These are phyloP conservation scores for Meandrusa payeni DNA, from an alignment of 2,888 invertebrate genomes.

Conservation along the genomic window DNA sequence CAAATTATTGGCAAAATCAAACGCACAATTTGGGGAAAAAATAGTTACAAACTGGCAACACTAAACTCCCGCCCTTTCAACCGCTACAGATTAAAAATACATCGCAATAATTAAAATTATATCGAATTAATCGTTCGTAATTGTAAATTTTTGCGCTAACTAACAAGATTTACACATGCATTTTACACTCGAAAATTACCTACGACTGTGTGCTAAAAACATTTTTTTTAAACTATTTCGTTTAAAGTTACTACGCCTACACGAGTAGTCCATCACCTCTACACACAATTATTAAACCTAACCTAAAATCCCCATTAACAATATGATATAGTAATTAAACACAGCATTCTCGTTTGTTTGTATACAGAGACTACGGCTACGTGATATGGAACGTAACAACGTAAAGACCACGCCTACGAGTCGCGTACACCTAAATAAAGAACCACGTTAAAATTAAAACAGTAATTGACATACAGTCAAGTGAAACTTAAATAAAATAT, in stretches of 20 bases:
- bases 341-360: conserved; percentile 57
- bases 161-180: conserved; percentile 63
- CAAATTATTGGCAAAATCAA: conserved; percentile 2
- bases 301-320: conserved; percentile 55
- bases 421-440: conserved; percentile 53
- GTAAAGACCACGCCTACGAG: conserved; percentile 34
- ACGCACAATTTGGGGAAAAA: background rate
- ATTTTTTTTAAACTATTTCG: conserved; percentile 44
- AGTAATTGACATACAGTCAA: conserved; percentile 69
- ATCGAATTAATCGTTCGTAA: conserved; percentile 39
- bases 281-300: conserved; percentile 54
- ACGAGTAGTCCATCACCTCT: conserved; percentile 66
- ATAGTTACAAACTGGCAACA: conserved; percentile 9
- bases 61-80: conserved; percentile 15
- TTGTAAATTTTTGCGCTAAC: conserved; percentile 60
- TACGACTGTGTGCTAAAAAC: conserved; percentile 60
- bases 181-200: conserved; percentile 42
- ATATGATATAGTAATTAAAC: conserved; percentile 53
- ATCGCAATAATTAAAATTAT: conserved; percentile 48
- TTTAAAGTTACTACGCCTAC: conserved; percentile 61
- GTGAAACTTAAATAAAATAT: conserved; percentile 43
- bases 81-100: conserved; percentile 40
- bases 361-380: conserved; percentile 41
- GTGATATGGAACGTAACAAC: conserved; percentile 64
- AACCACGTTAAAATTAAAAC: conserved; percentile 43